A percentile compares a stretch with the other conserved stretches of the same genome.
Conservation (phyloP, 2,797 vertebrate species). For the Acanthis flammea region DNA sequence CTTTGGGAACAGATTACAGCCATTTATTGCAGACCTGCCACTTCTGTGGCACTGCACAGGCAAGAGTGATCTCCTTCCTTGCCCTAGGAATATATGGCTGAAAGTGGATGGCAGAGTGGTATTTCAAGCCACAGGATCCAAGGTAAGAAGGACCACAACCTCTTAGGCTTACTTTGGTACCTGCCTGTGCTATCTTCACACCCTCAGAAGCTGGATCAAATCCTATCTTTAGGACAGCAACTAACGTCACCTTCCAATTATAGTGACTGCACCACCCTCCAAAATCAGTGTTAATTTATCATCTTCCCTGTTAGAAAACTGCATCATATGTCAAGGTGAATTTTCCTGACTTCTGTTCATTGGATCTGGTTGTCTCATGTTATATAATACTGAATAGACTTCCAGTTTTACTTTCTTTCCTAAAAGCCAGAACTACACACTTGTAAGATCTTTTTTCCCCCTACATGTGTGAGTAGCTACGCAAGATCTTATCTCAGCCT, state of each 20-base stretch:
- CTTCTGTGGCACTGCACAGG: not conserved
- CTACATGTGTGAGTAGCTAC: not conserved
- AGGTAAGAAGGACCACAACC: not conserved
- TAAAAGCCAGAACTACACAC: constrained; percentile 8
- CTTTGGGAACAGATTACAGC: not conserved
- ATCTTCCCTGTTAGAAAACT: constrained; percentile 49
- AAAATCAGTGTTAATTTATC: constrained; percentile 63
- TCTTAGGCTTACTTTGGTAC: not conserved
- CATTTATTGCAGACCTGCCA: not conserved
- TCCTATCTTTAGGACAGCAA: constrained; percentile 46
- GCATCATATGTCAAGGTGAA: constrained; percentile 57
- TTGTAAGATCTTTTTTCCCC: not conserved
- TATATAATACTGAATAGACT: constrained; percentile 10
- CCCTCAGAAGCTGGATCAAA: constrained; percentile 21
- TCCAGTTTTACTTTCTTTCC: constrained; percentile 25
- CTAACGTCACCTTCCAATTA: constrained; percentile 53
- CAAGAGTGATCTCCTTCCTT: not conserved
- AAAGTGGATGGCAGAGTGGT: not conserved
- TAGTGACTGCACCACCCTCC: constrained; percentile 51
- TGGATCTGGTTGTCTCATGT: not conserved
- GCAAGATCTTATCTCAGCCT: constrained; percentile 23
- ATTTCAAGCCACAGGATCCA: not conserved
- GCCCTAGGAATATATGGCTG: not conserved
- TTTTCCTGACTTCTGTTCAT: constrained; percentile 15
- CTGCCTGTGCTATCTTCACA: not conserved